Conservation (phyloP, 1,140 invertebrate species). For the Habropoda laboriosa region DNA sequence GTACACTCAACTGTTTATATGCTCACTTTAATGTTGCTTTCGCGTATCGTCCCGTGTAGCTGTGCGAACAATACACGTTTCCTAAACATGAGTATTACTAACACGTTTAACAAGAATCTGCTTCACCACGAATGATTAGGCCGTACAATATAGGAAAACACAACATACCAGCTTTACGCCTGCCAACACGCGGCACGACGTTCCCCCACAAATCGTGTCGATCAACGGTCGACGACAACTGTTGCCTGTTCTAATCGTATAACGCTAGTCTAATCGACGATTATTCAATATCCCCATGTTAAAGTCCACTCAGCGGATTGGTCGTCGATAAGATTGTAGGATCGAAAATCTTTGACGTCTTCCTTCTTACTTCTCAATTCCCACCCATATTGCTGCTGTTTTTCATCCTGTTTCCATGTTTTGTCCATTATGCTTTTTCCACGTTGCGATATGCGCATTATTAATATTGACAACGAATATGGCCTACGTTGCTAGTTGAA, state of each 20-base stretch:
- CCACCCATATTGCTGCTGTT: background rate
- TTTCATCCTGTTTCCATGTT: background rate
- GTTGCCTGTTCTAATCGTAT: slow-evolving; percentile 31
- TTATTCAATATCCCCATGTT: background rate
- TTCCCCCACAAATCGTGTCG: slow-evolving; percentile 19
- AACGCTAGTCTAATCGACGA: background rate
- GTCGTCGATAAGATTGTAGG: slow-evolving; percentile 39
- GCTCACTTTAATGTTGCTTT: too few species aligned
- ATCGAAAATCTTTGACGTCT: slow-evolving; percentile 31
- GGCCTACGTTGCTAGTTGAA: background rate
- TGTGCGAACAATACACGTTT: too few species aligned
- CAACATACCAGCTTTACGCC: slow-evolving; percentile 1
- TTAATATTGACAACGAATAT: background rate
- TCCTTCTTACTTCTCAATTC: background rate
- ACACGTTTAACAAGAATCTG: too few species aligned
- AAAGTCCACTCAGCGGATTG: slow-evolving; percentile 41
- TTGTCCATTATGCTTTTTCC: too few species aligned
- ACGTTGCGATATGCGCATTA: background rate
- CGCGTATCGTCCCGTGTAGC: too few species aligned
- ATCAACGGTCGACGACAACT: slow-evolving; percentile 27
- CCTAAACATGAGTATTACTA: too few species aligned
- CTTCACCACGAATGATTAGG: background rate
- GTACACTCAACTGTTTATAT: background rate
- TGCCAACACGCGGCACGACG: slow-evolving; percentile 20
- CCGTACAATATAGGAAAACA: background rate